phyloP scores from a whole-genome alignment of 2,888 invertebrate genomes.

The Hypomecis atomaria region DNA sequence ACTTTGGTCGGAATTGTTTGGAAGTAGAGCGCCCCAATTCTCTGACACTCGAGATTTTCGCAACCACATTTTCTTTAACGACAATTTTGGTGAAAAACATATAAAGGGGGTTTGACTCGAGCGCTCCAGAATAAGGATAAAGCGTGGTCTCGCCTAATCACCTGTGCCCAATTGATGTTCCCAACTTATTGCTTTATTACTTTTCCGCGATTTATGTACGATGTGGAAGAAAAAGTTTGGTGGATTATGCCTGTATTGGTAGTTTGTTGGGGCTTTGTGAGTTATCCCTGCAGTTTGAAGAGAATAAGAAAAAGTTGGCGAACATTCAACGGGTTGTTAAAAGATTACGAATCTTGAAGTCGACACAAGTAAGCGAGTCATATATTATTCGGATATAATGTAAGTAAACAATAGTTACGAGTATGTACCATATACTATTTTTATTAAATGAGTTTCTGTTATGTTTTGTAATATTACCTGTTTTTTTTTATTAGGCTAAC shows the following conservation, averaged over 20 bases:
- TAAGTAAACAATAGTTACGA: no score
- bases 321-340: background rate
- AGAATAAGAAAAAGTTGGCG: conserved; percentile 2
- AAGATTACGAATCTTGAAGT: background rate
- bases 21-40: conserved; percentile 21
- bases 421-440: no score
- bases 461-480: no score
- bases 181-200: conserved; percentile 47
- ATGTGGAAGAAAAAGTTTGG: conserved; percentile 30
- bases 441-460: no score
- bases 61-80: background rate
- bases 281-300: background rate
- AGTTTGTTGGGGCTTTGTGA: conserved; percentile 17
- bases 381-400: no score
- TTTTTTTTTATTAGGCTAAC: no score
- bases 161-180: conserved; percentile 41
- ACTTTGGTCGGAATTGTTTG: conserved; percentile 50
- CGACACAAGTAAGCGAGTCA: no score
- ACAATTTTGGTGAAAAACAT: background rate
- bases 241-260: conserved; percentile 19
- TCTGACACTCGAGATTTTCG: background rate
- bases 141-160: conserved; percentile 42
- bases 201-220: conserved; percentile 36
- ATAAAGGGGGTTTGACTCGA: background rate
- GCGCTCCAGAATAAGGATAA: background rate